Base-by-base conservation (phyloP, 2,113 vertebrate genomes). In the Scalopus aquaticus region DNA sequence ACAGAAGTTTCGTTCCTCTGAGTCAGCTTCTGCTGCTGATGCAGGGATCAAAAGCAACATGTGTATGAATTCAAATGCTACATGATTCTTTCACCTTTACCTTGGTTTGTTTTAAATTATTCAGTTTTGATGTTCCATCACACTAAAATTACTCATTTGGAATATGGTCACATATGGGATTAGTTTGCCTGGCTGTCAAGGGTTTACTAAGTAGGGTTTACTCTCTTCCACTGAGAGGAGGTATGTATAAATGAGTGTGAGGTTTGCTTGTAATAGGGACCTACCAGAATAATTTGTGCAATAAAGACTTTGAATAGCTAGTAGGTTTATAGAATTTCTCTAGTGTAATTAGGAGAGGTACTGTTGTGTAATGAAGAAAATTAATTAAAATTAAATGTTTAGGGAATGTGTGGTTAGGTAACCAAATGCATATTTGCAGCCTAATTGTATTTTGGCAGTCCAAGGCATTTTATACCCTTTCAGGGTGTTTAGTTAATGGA, bases 291-390 rank as follows among this genome's bases (percentile, higher is more conserved):
- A 94, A 97, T 96, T 91, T 94, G 91, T 87, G 93, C 96, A 97
- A 95, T 96, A 95, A 97, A 97, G 95, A 93, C 91, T 97, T 88
- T 77, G 95, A 96, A 96, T 96, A 96, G 96, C 97, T 96, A 88
- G 95, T 94, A 97, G 97, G 95, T 97, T 97, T 97, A 94, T 94
- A 96, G 96, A 95, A 96, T 97, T 97, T 90, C 97, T 97, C 96
- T 88, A 95, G 97, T 97, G 96, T 97, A 97, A 97, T 97, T 97
- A 97, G 96, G 91, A 96, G 91, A 95, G 86, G 96, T 94, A 97
- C 97, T 97, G 96, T 97, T 96, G 96, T 97, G 94, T 97, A 97
- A 97, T 97, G 97, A 96, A 97, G 96, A 97, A 97, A 97, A 97
- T 97, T 97, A 97, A 97, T 97, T 97, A 97, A 96, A 97, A 94